Evolutionary conservation across 2,113 vertebrate species (phyloP).

Genomic region (Gymnarchus niloticus): DNA sequence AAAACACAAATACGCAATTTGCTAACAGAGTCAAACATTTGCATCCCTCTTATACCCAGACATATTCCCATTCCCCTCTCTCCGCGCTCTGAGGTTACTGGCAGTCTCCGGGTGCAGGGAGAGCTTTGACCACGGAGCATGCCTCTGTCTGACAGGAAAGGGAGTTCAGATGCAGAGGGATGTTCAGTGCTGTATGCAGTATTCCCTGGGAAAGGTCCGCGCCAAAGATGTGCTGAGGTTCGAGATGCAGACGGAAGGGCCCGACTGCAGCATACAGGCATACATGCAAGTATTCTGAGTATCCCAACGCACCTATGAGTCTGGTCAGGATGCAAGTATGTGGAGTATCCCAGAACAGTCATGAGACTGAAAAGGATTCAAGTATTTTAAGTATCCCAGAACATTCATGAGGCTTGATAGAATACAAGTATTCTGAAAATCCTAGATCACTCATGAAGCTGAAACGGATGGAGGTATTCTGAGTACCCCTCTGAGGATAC

Average conservation of each 20-base stretch:
- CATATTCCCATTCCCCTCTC: neutral
- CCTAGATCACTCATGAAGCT: too few species aligned
- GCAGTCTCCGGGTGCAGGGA: neutral
- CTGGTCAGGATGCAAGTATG: constrained; percentile 79
- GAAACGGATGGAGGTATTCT: constrained; percentile 75
- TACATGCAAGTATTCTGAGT: constrained; percentile 72
- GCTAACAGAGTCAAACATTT: neutral
- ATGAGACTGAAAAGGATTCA: too few species aligned
- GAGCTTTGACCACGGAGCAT: neutral
- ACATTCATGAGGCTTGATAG: too few species aligned
- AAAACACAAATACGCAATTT: neutral
- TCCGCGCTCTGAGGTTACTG: neutral
- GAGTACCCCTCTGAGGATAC: constrained; percentile 49
- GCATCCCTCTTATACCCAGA: neutral
- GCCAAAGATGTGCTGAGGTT: constrained; percentile 70
- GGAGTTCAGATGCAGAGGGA: constrained; percentile 72
- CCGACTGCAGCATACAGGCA: constrained; percentile 73
- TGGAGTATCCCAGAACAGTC: constrained; percentile 57
- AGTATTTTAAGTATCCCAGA: constrained; percentile 67
- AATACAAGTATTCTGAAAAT: constrained; percentile 72
- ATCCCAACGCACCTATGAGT: too few species aligned
- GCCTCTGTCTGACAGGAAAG: constrained; percentile 50
- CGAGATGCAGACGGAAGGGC: constrained; percentile 70
- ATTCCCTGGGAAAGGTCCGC: constrained; percentile 69
- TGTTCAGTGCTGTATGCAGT: constrained; percentile 72